Base-by-base conservation (phyloP, 2,113 vertebrate genomes). In the Brienomyrus longianalis region DNA sequence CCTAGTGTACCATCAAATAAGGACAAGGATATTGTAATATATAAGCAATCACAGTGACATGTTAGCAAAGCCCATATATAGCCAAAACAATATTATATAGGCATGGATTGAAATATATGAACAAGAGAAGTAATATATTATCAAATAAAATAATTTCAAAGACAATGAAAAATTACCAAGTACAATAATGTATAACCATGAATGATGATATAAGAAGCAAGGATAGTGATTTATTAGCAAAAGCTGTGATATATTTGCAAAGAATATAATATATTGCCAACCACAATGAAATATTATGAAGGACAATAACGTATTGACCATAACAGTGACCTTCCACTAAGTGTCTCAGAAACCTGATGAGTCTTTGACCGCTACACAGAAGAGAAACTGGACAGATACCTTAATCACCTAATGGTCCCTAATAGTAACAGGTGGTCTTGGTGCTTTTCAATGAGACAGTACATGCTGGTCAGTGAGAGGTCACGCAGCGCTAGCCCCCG, bases 301-400 rank as follows among this genome's bases (percentile, higher is more conserved):
- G 54, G 54, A 59, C 87, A 43, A 62, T 88, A 56, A 45, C 8
- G 56, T 56, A 54, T 87, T 87, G 51, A 35, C 13, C 19, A 48
- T 21, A 84, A 54, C 43, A 88, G 83, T 59, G 87, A 87, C 21
- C 43, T 43, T 50, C 43, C 52, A 66, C 5, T 51, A 27, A 88
- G 90, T 90, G 89, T 83, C 39, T 21, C 77, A 86, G 86, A 52
- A 90, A 66, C 86, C 83, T 1, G 47, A 84, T 3, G 11, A 84
- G 83, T 48, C 21, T 77, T 92, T 90, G 91, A 80, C 48, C 39
- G 77, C 85, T 59, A 86, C 21, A 21, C 88, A 91, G 90, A 91
- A 93, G 93, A 90, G 92, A 92, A 90, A 91, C 90, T 88, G 83
- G 91, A 83, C 91, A 88, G 91, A 89, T 91, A 86, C 47, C 21